Evolutionary conservation across 2,888 invertebrate species (phyloP).

Genomic region (Oligia fasciuncula): DNA sequence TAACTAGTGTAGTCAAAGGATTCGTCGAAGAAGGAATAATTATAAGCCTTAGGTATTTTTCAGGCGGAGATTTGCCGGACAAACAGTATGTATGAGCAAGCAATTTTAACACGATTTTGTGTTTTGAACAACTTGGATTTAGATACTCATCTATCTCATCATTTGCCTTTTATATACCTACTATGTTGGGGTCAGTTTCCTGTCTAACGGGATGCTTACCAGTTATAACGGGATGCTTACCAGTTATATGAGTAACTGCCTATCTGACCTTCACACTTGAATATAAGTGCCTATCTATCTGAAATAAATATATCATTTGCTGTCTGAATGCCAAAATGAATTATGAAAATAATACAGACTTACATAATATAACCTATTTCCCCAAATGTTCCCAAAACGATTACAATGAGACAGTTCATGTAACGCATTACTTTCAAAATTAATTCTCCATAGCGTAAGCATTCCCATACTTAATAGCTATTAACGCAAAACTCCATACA

Average conservation of each 20-base stretch:
- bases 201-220: neutral
- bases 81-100: neutral
- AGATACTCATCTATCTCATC: neutral
- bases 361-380: neutral
- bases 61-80: neutral
- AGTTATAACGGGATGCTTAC: too few relatives aligned
- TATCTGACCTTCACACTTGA: neutral
- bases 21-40: neutral
- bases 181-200: neutral
- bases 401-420: neutral
- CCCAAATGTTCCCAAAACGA: neutral
- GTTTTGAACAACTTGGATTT: too few relatives aligned
- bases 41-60: neutral
- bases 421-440: slow-evolving; percentile 8
- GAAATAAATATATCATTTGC: neutral
- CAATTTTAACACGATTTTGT: neutral
- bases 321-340: too few relatives aligned
- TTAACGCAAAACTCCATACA: slow-evolving; percentile 35
- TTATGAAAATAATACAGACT: too few relatives aligned
- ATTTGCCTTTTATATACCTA: neutral
- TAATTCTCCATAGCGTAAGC: slow-evolving; percentile 19
- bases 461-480: slow-evolving; percentile 36
- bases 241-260: too few relatives aligned
- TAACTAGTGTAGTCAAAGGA: neutral
- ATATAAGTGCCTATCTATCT: neutral